Base-by-base conservation (phyloP, 1,140 invertebrate species). In the Pseudobourletiella spinata region DNA sequence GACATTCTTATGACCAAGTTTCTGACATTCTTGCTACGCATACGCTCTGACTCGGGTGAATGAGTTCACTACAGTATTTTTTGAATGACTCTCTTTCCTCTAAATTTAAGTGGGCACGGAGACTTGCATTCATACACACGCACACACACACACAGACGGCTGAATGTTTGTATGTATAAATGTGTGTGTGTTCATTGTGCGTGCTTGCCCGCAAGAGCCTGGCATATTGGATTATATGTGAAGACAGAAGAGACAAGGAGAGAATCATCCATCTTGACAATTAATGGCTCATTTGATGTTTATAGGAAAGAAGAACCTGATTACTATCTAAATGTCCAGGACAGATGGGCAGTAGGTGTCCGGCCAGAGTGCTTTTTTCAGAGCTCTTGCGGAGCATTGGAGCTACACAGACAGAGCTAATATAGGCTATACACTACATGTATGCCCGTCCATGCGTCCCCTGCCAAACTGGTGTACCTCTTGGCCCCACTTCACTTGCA, bases 281-380 rank as follows among this genome's bases (percentile, higher is more conserved):
- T 57, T 57, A 57, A 57, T 57, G 54, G 18, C 6, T 57, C 54
- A 57, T 57, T 57, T 57, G 54, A 57, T 35, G 28, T 22, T 57
- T 18, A 24, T 57, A 39, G 54, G 18, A 16, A 32, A 39, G 22
- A 39, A 32, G 39, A 57, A 57, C 54, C 26, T 52, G 50, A 52
- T 52, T 24, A 52, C 26, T 52, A 52, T 52, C 50, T 52, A 52
- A 52, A 52, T 52, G 50, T 52, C 22, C 18, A 11, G 50, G 22
- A 29, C 50, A 52, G 50, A 52, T 52, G 50, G 50, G 15, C 50
- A 24, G 22, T 52, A 52, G 26, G 50, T 52, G 50, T 52, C 26
- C 50, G 29, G 20, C 11, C 15, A 3, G 3, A 18, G 50, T 52
- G 11, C 44, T 29, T 52, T n/a, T n/a, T n/a, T 29, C 50, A 8